Evolutionary conservation across 2,888 invertebrate species (phyloP).

Genomic region (Drosophila anomalata): DNA sequence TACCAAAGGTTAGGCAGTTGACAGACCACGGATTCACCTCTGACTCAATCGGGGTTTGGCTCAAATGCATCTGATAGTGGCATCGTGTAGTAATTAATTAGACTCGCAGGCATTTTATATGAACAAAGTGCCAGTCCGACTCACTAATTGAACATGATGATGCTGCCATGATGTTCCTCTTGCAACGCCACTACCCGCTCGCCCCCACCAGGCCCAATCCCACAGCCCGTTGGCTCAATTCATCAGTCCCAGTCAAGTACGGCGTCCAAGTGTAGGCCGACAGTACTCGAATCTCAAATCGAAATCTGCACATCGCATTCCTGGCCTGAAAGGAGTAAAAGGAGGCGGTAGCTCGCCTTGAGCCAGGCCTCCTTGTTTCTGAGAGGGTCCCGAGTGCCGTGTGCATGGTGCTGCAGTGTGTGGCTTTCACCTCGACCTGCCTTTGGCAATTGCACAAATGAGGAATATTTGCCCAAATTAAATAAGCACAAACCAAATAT

Average conservation of each 20-base stretch:
- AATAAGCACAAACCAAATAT: conserved; percentile 80
- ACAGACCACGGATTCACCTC: conserved; percentile 24
- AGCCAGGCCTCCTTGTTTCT: conserved; percentile 16
- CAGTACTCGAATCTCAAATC: conserved; percentile 53
- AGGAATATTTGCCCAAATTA: conserved; percentile 68
- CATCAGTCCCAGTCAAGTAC: conserved; percentile 57
- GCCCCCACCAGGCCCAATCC: not conserved
- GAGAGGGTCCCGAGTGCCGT: not conserved
- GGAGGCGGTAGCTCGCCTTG: conserved; percentile 3
- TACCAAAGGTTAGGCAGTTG: conserved; percentile 22
- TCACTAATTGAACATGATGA: conserved; percentile 77
- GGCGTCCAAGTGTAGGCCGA: conserved; percentile 67
- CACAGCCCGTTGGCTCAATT: conserved; percentile 40
- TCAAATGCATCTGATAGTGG: conserved; percentile 35
- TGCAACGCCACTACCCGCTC: not conserved
- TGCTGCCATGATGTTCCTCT: conserved; percentile 29
- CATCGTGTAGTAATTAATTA: conserved; percentile 72
- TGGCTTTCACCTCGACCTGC: conserved; percentile 22
- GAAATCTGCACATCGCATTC: conserved; percentile 57
- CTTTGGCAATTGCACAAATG: conserved; percentile 38
- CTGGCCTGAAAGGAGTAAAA: not conserved
- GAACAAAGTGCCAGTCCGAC: conserved; percentile 50
- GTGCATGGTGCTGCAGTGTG: conserved; percentile 48
- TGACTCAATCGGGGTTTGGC: conserved; percentile 16
- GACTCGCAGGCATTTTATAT: conserved; percentile 77